Base-by-base conservation (phyloP, 2,113 vertebrate species). In the Nematolebias whitei region DNA sequence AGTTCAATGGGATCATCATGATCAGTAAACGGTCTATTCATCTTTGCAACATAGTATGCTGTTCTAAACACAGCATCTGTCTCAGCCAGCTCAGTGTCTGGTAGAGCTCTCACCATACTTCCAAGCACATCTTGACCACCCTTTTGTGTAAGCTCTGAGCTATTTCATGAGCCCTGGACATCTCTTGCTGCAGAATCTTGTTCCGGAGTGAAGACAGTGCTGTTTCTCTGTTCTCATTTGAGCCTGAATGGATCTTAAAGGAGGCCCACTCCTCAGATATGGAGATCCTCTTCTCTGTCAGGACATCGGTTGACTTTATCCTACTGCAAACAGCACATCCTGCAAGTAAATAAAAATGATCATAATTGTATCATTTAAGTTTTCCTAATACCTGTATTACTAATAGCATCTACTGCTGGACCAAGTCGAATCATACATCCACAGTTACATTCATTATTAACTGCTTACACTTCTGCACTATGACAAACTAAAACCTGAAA, bases 11-110 rank as follows among this genome's bases (percentile, higher is more conserved):
- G 44, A 47, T 20, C n/a, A n/a, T 47, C 44, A 47, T 47, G 44
- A 20, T 47, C 44, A 47, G n/a, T 47, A 47, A 47, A 47, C 9
- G 18, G n/a, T 47, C 18, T 19, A 20, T 47, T 47, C 18, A 47
- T 47, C 44, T 47, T 19, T 1, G 44, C 44, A 48, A 48, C 11
- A 48, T 48, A 48, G 45, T 48, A 48, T 48, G 45, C 16, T 45
- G 44, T 45, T 45, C 45, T 48, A 12, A 20, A 48, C 12, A 48
- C 45, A 48, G 45, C n/a, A 48, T 48, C 45, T 48, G 45, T 48
- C 45, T 48, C 45, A 20, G 45, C 19, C n/a, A 48, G 45, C 10
- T 20, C 45, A 48, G 2, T 20, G n/a, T 48, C 45, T 48, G 19
- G 20, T 22, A 20, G 1, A 48, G 45, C 1, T 48, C 45, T 48